Base-by-base conservation (phyloP, 2,888 invertebrate genomes). In the Drosophila barbarae region DNA sequence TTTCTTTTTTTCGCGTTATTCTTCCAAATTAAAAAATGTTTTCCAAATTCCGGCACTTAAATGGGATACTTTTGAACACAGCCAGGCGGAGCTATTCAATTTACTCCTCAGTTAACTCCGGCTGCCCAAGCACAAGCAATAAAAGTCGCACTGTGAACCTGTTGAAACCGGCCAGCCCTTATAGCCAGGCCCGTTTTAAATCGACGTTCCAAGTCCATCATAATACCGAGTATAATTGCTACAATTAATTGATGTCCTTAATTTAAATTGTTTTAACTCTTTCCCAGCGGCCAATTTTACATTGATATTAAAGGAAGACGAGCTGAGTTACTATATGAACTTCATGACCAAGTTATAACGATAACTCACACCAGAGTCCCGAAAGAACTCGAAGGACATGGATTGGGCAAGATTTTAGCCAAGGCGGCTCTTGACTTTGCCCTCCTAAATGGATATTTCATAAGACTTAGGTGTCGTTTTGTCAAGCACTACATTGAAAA, bases 401-500 rank as follows among this genome's bases (percentile, higher is more conserved):
- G 55, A 12, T 15, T 56, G 6, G 55, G 55, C n/a, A 56, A 56
- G 38, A 18, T 56, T 7, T 10, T 56, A 21, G 55, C 55, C 2
- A 56, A 50, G 30, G 1, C 55, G 12, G 55, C 55, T 15, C 50
- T 56, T 6, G 55, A 50, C 9, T 56, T 4, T 4, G 55, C 55
- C n/a, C n/a, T 56, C 0, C 5, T 50, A 10, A 56, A 56, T 38
- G 55, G 55, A 1, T 21, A 38, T 1, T 56, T 56, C 7, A 13
- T 56, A 15, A 9, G 36, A 5, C 13, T 56, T 9, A 30, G 38
- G 13, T 56, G 55, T 7, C 4, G 3, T 9, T 56, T 56, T 38
- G 55, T 56, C 7, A 30, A 30, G 51, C 36, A 50, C 21, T 56
- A 56, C 30, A 56, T 56, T 4, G 55, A 56, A 15, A 56, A 50